Conservation (phyloP, 2,888 invertebrate genomes). For the Zelleria hepariella region DNA sequence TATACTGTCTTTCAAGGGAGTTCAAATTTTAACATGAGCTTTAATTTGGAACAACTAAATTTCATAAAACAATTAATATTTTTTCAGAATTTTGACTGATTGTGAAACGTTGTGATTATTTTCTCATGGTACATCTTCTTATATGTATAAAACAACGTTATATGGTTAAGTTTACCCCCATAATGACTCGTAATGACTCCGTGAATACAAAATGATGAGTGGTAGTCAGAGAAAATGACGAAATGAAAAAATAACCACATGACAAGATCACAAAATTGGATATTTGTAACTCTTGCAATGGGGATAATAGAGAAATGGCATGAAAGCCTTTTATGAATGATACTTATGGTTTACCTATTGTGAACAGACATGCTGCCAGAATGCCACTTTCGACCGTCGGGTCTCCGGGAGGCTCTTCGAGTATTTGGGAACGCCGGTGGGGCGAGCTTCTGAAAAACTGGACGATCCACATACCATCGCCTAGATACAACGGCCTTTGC, state of each 20-base stretch:
- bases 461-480: conserved; percentile 72
- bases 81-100: not conserved
- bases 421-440: conserved; percentile 56
- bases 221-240: conserved; percentile 8
- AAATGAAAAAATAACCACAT: conserved; percentile 48
- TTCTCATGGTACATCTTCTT: conserved; percentile 19
- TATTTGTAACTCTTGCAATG: conserved; percentile 26
- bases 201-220: not conserved
- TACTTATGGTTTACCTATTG: conserved; percentile 71
- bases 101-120: conserved; percentile 28
- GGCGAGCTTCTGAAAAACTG: conserved; percentile 72
- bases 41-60: not conserved
- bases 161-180: not conserved
- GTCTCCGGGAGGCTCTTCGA: conserved; percentile 52
- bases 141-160: not conserved
- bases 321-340: conserved; percentile 64
- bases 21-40: not conserved
- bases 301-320: conserved; percentile 47
- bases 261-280: conserved; percentile 32
- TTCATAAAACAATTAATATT: not conserved
- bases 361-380: conserved; percentile 61
- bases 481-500: conserved; percentile 59
- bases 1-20: not conserved
- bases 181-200: not conserved
- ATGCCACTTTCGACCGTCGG: conserved; percentile 61